Evolutionary conservation across 2,888 invertebrate species (phyloP).

Genomic region (Ariolimax columbianus): DNA sequence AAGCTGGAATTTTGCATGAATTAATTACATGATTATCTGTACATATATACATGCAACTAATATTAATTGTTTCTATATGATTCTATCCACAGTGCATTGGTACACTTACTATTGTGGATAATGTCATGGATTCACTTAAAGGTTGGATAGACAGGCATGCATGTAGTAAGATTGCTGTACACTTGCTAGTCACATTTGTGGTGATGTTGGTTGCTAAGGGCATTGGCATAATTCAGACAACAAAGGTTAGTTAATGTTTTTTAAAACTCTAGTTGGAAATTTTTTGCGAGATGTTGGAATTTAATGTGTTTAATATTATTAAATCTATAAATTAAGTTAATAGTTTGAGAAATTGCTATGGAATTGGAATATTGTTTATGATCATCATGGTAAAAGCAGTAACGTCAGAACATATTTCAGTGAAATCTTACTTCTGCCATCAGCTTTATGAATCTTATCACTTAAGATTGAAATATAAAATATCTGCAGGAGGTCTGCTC

Average conservation of each 20-base stretch:
- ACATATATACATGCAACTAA: too few species aligned
- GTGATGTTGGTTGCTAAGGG: constrained; percentile 65
- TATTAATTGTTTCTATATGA: too few species aligned
- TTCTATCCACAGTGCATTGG: constrained; percentile 65
- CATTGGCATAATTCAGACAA: constrained; percentile 68
- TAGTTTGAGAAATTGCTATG: background rate
- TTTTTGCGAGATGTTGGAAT: background rate
- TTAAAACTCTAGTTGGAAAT: background rate
- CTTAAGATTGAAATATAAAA: too few species aligned
- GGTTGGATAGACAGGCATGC: constrained; percentile 63
- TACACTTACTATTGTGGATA: constrained; percentile 70
- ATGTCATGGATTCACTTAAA: constrained; percentile 66
- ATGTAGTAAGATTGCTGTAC: constrained; percentile 64
- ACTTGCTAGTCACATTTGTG: constrained; percentile 68
- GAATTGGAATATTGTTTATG: too few species aligned
- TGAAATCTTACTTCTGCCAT: too few species aligned
- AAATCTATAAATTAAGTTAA: background rate
- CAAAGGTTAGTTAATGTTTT: constrained; percentile 59
- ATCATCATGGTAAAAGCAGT: too few species aligned
- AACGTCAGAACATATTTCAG: too few species aligned
- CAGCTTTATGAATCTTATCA: too few species aligned
- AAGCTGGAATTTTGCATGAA: too few species aligned
- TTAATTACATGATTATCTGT: too few species aligned
- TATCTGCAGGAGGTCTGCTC: too few species aligned
- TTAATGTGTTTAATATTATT: background rate